phyloP scores from a whole-genome alignment of 2,888 invertebrate genomes.

The Craniophora ligustri region DNA sequence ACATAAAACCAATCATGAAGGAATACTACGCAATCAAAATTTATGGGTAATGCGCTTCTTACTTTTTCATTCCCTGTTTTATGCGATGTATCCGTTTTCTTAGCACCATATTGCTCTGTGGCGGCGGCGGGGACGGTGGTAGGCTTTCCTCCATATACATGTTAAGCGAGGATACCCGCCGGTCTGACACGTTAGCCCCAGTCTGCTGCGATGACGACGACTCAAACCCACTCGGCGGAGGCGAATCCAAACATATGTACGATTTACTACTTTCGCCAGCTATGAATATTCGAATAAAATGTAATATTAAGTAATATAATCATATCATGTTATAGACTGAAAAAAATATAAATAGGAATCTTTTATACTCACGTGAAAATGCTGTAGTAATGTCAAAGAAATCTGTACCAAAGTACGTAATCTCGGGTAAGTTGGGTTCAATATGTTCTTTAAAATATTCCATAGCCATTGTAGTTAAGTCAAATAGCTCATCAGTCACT shows the following conservation, averaged over 20 bases:
- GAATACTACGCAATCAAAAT: too few relatives aligned
- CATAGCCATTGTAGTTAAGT: constrained; percentile 99
- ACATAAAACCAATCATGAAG: too few relatives aligned
- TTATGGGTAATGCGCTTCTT: constrained; percentile 38
- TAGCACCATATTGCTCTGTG: constrained; percentile 95
- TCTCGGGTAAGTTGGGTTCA: constrained; percentile 96
- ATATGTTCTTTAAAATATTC: constrained; percentile 98
- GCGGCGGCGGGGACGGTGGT: constrained; percentile 90
- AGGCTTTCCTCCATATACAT: constrained; percentile 83
- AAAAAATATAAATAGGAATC: neutral
- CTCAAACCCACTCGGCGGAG: constrained; percentile 87
- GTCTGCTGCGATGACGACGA: constrained; percentile 83
- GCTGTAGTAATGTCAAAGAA: constrained; percentile 93
- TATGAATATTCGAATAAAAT: too few relatives aligned
- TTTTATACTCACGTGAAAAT: constrained; percentile 90
- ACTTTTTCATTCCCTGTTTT: constrained; percentile 96
- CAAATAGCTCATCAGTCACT: constrained; percentile 97
- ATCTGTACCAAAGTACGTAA: constrained; percentile 95
- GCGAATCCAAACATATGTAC: constrained; percentile 88
- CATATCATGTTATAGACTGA: neutral
- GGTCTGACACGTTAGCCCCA: constrained; percentile 83
- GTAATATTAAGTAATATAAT: too few relatives aligned
- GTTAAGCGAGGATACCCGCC: constrained; percentile 76
- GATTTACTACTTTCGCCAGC: constrained; percentile 89
- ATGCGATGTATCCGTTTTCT: constrained; percentile 95